Conservation (phyloP, 2,888 invertebrate genomes). For the Ganaspis brasiliensis region DNA sequence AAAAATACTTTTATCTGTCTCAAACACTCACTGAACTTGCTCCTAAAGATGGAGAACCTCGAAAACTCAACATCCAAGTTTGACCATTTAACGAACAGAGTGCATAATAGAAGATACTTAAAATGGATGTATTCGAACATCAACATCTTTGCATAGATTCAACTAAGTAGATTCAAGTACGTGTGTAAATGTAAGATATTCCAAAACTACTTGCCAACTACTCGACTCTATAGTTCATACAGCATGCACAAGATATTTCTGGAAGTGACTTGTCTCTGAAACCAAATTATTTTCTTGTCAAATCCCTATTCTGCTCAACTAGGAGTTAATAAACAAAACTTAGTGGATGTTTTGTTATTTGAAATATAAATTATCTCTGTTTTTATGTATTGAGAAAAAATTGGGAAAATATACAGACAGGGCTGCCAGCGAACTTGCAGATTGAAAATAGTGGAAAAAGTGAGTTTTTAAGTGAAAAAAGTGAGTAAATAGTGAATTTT, state of each 20-base stretch:
- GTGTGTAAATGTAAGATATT: slow-evolving; percentile 38
- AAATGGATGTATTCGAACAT: slow-evolving; percentile 23
- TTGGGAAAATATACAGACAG: too few relatives aligned
- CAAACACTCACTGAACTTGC: slow-evolving; percentile 73
- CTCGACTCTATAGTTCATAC: slow-evolving; percentile 18
- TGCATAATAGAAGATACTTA: slow-evolving; percentile 31
- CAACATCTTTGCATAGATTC: slow-evolving; percentile 39
- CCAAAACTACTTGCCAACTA: slow-evolving; percentile 34
- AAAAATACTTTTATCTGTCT: slow-evolving; percentile 78
- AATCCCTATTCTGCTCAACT: not conserved
- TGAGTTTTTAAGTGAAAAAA: too few relatives aligned
- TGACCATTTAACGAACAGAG: slow-evolving; percentile 71
- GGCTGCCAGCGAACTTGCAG: too few relatives aligned
- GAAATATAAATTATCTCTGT: too few relatives aligned
- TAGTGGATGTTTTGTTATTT: too few relatives aligned
- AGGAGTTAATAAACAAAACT: not conserved
- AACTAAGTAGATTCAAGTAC: slow-evolving; percentile 36
- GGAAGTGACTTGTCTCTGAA: slow-evolving; percentile 15
- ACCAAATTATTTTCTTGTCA: slow-evolving; percentile 19
- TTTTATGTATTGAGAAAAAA: too few relatives aligned
- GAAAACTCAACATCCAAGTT: slow-evolving; percentile 70
- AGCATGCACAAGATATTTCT: slow-evolving; percentile 15
- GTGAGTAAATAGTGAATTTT: too few relatives aligned
- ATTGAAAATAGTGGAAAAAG: too few relatives aligned
- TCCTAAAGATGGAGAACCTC: slow-evolving; percentile 68